These are phyloP conservation scores for Cepaea hortensis DNA, from an alignment of 2,888 invertebrate species.

Conservation along the genomic window DNA sequence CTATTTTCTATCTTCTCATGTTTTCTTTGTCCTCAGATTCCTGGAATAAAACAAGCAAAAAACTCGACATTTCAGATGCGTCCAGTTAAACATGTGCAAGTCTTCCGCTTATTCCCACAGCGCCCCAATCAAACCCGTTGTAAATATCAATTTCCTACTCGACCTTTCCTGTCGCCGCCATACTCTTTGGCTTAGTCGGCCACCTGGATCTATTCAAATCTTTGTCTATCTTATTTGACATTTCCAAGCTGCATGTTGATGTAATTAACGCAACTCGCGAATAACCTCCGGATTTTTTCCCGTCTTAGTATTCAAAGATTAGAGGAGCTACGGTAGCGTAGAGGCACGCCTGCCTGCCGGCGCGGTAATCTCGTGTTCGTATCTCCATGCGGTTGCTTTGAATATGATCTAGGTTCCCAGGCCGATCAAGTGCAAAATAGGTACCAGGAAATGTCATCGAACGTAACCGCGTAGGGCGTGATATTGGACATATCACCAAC, in stretches of 20 bases:
- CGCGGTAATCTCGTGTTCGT: too few species aligned
- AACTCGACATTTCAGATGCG: conserved; percentile 2
- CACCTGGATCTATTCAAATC: conserved; percentile 18
- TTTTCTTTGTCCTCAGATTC: background rate
- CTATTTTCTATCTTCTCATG: background rate
- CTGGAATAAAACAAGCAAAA: background rate
- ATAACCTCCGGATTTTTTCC: background rate
- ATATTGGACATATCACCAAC: too few species aligned
- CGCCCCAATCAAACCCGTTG: background rate
- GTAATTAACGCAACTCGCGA: background rate
- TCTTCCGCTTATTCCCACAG: conserved; percentile 27
- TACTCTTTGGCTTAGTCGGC: background rate
- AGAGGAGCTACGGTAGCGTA: too few species aligned
- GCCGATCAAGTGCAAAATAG: too few species aligned
- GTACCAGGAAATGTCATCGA: too few species aligned
- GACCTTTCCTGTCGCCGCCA: conserved; percentile 29
- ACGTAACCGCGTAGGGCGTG: too few species aligned
- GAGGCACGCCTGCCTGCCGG: too few species aligned
- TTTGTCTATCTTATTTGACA: background rate
- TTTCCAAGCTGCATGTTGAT: conserved; percentile 1
- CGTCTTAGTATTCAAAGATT: too few species aligned
- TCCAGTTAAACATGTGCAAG: conserved; percentile 6
- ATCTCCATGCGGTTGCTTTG: too few species aligned
- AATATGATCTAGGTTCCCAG: too few species aligned
- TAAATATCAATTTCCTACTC: conserved; percentile 25